A percentile compares a stretch with the other conserved stretches of the same genome.
These are phyloP conservation scores for Babyrousa celebensis DNA, from an alignment of 2,797 vertebrate species.

Conservation along the genomic window DNA sequence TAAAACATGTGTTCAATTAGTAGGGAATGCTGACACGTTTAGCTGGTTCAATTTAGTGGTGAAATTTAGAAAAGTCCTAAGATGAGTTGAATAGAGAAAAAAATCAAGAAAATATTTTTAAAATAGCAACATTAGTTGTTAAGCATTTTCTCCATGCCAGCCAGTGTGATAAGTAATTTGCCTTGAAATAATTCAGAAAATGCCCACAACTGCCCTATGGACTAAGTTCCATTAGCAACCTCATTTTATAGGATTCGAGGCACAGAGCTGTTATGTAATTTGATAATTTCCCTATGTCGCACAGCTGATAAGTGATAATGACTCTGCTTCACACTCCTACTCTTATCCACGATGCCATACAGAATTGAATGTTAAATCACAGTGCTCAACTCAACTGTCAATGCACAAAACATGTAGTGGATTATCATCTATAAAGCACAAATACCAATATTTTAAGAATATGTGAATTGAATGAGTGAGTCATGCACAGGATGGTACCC, in stretches of 20 bases:
- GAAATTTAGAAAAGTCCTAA: neutral
- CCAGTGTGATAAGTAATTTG: neutral
- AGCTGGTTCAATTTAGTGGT: neutral
- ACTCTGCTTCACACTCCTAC: neutral
- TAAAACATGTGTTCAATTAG: neutral
- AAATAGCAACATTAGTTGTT: neutral
- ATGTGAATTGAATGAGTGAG: conserved; percentile 28
- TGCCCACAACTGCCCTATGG: neutral
- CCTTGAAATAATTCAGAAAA: neutral
- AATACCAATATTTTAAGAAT: neutral
- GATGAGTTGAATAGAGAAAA: neutral
- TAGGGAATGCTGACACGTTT: neutral
- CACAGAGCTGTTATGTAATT: neutral
- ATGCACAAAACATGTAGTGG: neutral
- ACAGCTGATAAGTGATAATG: neutral
- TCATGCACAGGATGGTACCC: neutral
- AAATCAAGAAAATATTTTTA: neutral
- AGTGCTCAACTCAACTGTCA: neutral
- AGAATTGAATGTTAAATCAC: neutral
- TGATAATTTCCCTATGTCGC: neutral
- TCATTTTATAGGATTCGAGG: neutral
- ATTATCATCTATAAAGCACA: conserved; percentile 35
- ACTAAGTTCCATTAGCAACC: neutral
- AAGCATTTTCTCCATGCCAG: neutral
- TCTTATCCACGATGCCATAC: neutral